Evolutionary conservation across 2,113 vertebrate genomes (phyloP), one percentile per base, ranked within the genome.

Genomic region (Dolichotis patagonum): DNA sequence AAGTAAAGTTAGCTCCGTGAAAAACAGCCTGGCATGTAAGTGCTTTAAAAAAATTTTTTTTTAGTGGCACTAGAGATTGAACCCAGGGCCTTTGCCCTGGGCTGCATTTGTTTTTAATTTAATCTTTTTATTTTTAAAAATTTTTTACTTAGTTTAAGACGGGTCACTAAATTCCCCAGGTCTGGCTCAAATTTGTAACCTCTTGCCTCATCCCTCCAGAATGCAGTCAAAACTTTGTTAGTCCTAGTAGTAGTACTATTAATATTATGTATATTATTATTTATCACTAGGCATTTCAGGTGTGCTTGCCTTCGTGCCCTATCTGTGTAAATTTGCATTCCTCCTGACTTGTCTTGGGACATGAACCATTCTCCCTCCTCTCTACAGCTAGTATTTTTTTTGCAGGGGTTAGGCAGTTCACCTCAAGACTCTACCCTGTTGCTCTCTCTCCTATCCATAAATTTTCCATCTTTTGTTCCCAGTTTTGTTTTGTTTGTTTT

Each of bases 361-460:
- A n/a, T 46, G 11, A 97, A 35, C 46, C 52, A 41, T 46, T 19
- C 17, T 17, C 49, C 20, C 17, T 71, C 75, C 35, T 83, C 81
- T 67, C 67, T 88, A 78, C 17, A 62, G 24, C 26, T 52, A 30
- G 43, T 84, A 49, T 54, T 26, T 82, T 54, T 52, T 52, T 46
- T 49, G 2, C 9, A 35, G 3, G 60, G 3, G 17, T 7, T 5
- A 3, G 7, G 35, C 8, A 4, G 8, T 4, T 69, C 22, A 2
- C 28, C 22, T 82, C 5, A 30, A 85, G n/a, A 35, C 16, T 67
- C 41, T 87, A 9, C 46, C 32, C 17, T 10, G 9, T 56, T 35
- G 5, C 73, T 77, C 41, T 35, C 30, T 80, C 26, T 78, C 9
- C 43, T 83, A 14, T 69, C 83, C 49, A 83, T 71, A 65, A 63